Evolutionary conservation across 2,888 invertebrate genomes (phyloP).

Genomic region (Ectemnius continuus): DNA sequence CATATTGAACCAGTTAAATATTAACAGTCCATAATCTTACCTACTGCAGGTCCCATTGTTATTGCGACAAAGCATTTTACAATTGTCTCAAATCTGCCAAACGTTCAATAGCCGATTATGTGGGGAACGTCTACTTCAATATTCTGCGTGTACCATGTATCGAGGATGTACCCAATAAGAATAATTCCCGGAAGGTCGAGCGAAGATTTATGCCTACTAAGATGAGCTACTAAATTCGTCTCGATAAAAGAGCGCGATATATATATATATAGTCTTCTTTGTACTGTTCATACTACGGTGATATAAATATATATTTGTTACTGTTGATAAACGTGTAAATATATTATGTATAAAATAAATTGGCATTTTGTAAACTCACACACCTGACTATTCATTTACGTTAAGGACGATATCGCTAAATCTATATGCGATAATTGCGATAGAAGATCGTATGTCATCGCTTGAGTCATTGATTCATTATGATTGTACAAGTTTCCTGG

Average conservation of each 20-base stretch:
- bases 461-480: constrained; percentile 39
- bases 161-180: constrained; percentile 78
- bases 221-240: constrained; percentile 41
- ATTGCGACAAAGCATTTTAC: constrained; percentile 90
- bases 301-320: neutral
- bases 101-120: constrained; percentile 85
- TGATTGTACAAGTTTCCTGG: constrained; percentile 74
- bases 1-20: neutral
- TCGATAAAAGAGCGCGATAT: too few relatives aligned
- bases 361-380: constrained; percentile 8
- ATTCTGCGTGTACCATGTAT: constrained; percentile 87
- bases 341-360: constrained; percentile 20
- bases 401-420: constrained; percentile 40
- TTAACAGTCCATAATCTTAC: neutral
- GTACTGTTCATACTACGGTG: neutral
- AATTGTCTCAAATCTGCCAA: constrained; percentile 88
- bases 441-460: constrained; percentile 44
- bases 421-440: constrained; percentile 51
- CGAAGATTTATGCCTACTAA: constrained; percentile 61
- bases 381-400: constrained; percentile 2
- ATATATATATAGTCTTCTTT: constrained; percentile 18
- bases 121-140: constrained; percentile 93
- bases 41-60: constrained; percentile 86
- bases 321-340: constrained; percentile 14
- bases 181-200: constrained; percentile 25